Percentiles rank a stretch among this genome's conserved stretches.
Conservation (phyloP, 2,888 invertebrate species). For the Diplolepis rosae region DNA sequence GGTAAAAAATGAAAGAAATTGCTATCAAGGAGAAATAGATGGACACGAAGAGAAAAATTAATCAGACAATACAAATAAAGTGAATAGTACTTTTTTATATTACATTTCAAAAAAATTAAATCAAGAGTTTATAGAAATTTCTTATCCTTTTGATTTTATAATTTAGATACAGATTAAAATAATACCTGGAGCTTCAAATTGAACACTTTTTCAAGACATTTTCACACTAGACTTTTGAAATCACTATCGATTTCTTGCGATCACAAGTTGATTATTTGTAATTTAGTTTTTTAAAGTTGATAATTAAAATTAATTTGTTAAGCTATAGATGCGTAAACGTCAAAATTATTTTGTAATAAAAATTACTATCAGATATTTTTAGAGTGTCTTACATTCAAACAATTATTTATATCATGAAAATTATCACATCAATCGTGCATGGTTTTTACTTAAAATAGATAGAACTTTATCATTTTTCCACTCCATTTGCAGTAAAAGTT, state of each 20-base stretch:
- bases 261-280: no score
- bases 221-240: no score
- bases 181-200: not conserved
- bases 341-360: not conserved
- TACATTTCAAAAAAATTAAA: not conserved
- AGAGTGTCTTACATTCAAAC: not conserved
- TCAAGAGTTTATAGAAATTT: not conserved
- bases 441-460: constrained; percentile 1
- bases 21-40: not conserved
- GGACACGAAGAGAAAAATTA: not conserved
- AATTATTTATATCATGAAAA: not conserved
- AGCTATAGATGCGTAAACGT: no score
- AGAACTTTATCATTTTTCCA: constrained; percentile 22
- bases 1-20: constrained; percentile 9
- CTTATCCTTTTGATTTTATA: not conserved
- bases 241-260: no score
- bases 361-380: not conserved
- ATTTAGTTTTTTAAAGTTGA: no score
- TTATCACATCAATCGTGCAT: not conserved
- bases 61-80: constrained; percentile 15
- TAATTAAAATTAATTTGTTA: not conserved
- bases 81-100: not conserved
- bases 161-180: not conserved
- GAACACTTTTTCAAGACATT: constrained; percentile 11
- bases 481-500: constrained; percentile 15